phyloP scores from a whole-genome alignment of 2,797 vertebrate species.

The Cichlasoma orientale region DNA sequence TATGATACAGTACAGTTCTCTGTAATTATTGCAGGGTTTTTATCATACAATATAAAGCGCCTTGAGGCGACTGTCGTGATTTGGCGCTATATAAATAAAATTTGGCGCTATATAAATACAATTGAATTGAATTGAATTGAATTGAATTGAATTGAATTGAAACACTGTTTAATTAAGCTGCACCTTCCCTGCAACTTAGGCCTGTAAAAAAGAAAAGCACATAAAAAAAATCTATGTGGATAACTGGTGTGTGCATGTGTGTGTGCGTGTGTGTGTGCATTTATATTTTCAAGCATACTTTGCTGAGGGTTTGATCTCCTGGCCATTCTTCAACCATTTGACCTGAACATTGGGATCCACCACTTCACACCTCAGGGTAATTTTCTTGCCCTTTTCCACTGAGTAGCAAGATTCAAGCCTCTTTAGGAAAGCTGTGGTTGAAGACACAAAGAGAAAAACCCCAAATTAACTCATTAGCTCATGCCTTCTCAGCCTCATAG shows the following conservation, averaged over 20 bases:
- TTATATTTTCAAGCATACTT: constrained; percentile 76
- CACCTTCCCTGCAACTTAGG: neutral
- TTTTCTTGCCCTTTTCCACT: constrained; percentile 88
- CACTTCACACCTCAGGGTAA: constrained; percentile 87
- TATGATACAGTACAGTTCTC: constrained; percentile 3
- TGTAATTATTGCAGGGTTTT: no score
- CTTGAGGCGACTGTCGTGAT: no score
- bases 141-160: no score
- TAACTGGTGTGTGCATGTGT: neutral
- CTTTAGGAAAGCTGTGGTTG: constrained; percentile 84
- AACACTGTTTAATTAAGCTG: constrained; percentile 1
- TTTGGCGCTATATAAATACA: no score
- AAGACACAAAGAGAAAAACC: neutral
- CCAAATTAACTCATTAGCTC: constrained; percentile 13
- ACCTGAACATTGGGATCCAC: constrained; percentile 82
- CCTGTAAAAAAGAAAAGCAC: neutral
- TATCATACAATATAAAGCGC: no score
- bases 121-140: neutral
- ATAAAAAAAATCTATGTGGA: neutral
- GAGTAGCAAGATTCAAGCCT: constrained; percentile 88
- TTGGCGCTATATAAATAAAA: no score
- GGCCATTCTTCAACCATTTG: constrained; percentile 93
- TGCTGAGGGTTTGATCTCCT: constrained; percentile 89
- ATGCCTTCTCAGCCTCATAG: neutral
- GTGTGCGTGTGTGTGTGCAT: neutral